Base-by-base conservation (phyloP, 2,797 vertebrate species). In the Mus minutoides region DNA sequence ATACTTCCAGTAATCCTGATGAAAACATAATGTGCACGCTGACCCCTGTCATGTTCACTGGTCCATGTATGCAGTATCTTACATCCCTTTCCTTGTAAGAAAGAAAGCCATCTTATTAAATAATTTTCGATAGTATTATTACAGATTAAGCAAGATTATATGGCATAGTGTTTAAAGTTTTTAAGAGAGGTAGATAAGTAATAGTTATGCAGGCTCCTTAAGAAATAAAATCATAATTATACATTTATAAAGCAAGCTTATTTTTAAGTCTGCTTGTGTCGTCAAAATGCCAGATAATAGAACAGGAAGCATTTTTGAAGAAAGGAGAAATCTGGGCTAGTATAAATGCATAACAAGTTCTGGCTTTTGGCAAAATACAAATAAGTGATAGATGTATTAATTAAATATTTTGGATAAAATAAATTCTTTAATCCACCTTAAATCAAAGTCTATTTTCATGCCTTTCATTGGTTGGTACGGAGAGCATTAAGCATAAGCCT, bases 1-100 rank as follows among this genome's bases (percentile, higher is more conserved):
- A 98, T 96, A 97, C 98, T 97, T 98, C 97, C 97, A 96, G 95
- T 98, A 97, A 98, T 98, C 98, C 98, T 98, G 97, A 98, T 98
- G 98, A 98, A 96, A 98, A 98, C 98, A 97, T 94, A 90, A 97
- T 96, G 93, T 98, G 99, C 99, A 99, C 99, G 99, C 98, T 98
- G 94, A 98, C 97, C 98, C 98, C 96, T 98, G 98, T 98, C 98
- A 98, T 97, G 97, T 97, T 97, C 97, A 96, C 92, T 97, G 98
- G 98, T 97, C 96, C 98, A 98, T 98, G 96, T 98, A 98, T 98
- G 95, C 98, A 98, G 98, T 98, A 98, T 98, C 98, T 97, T 98
- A 96, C 92, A 98, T 96, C 97, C 98, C 97, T 92, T 96, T 98
- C 98, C 97, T 98, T 95, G 95, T 98, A 97, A 98, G 97, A 98